A percentile compares a stretch with the other conserved stretches of the same genome.
Conservation (phyloP, 2,888 invertebrate species). For the Epinotia nisella region DNA sequence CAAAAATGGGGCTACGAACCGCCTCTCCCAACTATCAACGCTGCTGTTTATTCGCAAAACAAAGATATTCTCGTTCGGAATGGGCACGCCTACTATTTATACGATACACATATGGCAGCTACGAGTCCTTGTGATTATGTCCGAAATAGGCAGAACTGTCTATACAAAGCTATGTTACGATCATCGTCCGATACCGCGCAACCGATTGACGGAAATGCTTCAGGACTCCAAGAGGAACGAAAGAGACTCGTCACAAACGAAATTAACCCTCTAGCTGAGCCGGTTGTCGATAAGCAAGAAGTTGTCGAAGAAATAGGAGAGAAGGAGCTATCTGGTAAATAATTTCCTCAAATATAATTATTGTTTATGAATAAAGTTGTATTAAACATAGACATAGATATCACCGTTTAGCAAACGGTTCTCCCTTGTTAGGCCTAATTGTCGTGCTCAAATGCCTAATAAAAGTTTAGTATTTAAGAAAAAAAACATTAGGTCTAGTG, state of each 20-base stretch:
- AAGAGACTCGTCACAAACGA: slow-evolving; percentile 54
- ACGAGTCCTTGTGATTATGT: slow-evolving; percentile 70
- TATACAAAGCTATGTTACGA: slow-evolving; percentile 3
- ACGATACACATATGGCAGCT: slow-evolving; percentile 59
- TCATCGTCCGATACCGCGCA: neutral
- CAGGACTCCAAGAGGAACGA: slow-evolving; percentile 51
- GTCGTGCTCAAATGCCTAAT: too few species aligned
- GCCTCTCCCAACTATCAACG: slow-evolving; percentile 46
- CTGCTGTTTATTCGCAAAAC: slow-evolving; percentile 51
- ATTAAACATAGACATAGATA: too few species aligned
- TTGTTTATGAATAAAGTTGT: too few species aligned
- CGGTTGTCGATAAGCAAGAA: slow-evolving; percentile 65
- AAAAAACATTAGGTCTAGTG: too few species aligned
- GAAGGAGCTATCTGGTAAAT: slow-evolving; percentile 55
- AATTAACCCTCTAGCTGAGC: slow-evolving; percentile 55
- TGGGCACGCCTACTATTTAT: slow-evolving; percentile 55
- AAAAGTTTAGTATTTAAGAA: too few species aligned
- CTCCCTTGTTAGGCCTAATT: too few species aligned
- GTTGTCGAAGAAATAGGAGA: slow-evolving; percentile 53
- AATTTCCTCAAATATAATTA: neutral
- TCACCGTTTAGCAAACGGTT: neutral
- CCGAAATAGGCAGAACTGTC: slow-evolving; percentile 63
- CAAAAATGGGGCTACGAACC: slow-evolving; percentile 48
- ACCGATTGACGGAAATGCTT: slow-evolving; percentile 47
- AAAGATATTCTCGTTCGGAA: slow-evolving; percentile 61